phyloP scores from a whole-genome alignment of 1,140 invertebrate genomes.

The Brevipalpus yothersi region DNA sequence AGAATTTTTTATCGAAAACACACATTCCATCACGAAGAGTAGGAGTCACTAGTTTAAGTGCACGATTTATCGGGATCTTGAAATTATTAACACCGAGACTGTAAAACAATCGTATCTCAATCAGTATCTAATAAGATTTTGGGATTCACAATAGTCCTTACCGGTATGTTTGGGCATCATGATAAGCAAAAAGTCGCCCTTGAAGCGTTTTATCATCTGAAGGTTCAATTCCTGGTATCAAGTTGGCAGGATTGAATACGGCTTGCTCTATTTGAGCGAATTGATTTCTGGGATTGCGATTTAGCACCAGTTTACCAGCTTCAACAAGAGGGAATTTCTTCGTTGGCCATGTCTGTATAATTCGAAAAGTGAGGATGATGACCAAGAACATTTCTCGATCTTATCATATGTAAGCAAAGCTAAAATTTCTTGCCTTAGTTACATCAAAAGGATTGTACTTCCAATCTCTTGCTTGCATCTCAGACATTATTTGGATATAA shows the following conservation, averaged over 20 bases:
- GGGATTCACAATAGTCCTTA: conserved; percentile 7
- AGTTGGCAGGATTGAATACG: conserved; percentile 70
- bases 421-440: conserved; percentile 39
- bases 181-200: conserved; percentile 59
- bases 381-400: too few relatives aligned
- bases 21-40: conserved; percentile 62
- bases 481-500: conserved; percentile 35
- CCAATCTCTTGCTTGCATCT: conserved; percentile 29
- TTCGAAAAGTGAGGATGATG: not conserved
- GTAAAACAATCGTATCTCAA: not conserved
- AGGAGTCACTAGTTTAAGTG: conserved; percentile 31
- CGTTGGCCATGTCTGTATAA: conserved; percentile 23
- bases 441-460: conserved; percentile 72
- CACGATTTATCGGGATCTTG: conserved; percentile 66
- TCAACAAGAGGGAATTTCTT: conserved; percentile 63
- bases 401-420: not conserved
- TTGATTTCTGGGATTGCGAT: conserved; percentile 73
- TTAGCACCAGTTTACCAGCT: conserved; percentile 67
- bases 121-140: not conserved
- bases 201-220: conserved; percentile 88
- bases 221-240: conserved; percentile 69
- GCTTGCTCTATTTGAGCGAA: conserved; percentile 78
- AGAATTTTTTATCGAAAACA: conserved; percentile 21
- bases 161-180: conserved; percentile 77
- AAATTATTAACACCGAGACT: conserved; percentile 62